A percentile compares a stretch with the other conserved stretches of the same genome.
phyloP scores from a whole-genome alignment of 2,113 vertebrate species.

The Syrmaticus mikado region DNA sequence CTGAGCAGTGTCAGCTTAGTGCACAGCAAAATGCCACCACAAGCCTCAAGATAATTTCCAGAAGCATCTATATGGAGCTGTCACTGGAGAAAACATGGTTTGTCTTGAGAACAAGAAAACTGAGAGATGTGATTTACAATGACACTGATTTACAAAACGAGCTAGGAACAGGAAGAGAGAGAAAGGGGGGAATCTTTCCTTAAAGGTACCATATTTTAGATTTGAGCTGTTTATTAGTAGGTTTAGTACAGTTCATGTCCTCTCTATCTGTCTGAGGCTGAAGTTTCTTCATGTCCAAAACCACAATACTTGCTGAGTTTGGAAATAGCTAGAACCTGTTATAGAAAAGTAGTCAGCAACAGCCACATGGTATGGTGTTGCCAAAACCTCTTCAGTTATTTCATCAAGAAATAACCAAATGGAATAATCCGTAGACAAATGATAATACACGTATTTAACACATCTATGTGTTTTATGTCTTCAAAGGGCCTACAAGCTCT shows the following conservation, averaged over 20 bases:
- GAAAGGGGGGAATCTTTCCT: not conserved
- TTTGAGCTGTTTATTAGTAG: not conserved
- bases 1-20: not conserved
- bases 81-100: not conserved
- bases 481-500: not conserved
- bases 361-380: not conserved
- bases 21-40: not conserved
- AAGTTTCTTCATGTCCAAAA: not conserved
- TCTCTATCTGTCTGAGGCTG: not conserved
- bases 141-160: not conserved
- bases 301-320: not conserved
- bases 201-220: not conserved
- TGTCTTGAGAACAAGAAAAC: not conserved
- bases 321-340: not conserved
- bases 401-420: not conserved
- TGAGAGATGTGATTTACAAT: not conserved
- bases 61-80: not conserved
- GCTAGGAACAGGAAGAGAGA: not conserved
- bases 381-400: not conserved
- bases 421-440: not conserved
- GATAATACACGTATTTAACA: not conserved
- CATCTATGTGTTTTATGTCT: not conserved
- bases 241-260: not conserved
- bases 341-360: not conserved
- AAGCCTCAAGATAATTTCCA: not conserved